Percentiles rank a stretch among this genome's conserved stretches.
Evolutionary conservation across 2,888 invertebrate genomes (phyloP).

Genomic region (Pachydiplax longipennis): DNA sequence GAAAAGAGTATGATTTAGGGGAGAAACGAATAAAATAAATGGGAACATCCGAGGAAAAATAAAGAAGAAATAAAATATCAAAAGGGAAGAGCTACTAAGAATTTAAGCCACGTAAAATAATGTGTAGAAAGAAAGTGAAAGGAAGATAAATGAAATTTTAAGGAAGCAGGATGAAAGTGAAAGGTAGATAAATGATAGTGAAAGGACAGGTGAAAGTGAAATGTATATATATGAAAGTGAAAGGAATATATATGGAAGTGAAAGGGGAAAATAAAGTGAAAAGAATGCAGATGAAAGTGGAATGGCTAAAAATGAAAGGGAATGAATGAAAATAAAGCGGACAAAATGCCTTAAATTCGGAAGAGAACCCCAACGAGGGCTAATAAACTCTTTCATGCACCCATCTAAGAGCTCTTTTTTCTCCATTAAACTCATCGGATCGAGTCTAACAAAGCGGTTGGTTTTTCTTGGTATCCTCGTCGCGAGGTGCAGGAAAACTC

Average conservation of each 20-base stretch:
- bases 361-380: not conserved
- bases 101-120: too few relatives aligned
- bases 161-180: not conserved
- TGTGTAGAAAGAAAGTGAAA: too few relatives aligned
- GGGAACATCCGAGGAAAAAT: too few relatives aligned
- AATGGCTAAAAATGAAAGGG: not conserved
- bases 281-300: not conserved
- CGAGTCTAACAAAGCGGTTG: not conserved
- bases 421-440: not conserved
- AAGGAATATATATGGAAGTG: not conserved
- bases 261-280: too few relatives aligned
- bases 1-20: too few relatives aligned
- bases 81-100: too few relatives aligned
- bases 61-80: too few relatives aligned
- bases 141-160: too few relatives aligned
- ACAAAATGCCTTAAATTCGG: too few relatives aligned
- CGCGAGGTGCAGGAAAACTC: not conserved
- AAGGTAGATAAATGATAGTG: not conserved
- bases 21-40: too few relatives aligned
- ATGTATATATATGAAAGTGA: not conserved
- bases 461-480: not conserved
- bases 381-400: not conserved
- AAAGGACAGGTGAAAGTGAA: not conserved
- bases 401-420: not conserved
- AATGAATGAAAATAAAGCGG: too few relatives aligned